These are phyloP conservation scores for Ectemnius cavifrons DNA, from an alignment of 2,888 invertebrate species.

Conservation along the genomic window DNA sequence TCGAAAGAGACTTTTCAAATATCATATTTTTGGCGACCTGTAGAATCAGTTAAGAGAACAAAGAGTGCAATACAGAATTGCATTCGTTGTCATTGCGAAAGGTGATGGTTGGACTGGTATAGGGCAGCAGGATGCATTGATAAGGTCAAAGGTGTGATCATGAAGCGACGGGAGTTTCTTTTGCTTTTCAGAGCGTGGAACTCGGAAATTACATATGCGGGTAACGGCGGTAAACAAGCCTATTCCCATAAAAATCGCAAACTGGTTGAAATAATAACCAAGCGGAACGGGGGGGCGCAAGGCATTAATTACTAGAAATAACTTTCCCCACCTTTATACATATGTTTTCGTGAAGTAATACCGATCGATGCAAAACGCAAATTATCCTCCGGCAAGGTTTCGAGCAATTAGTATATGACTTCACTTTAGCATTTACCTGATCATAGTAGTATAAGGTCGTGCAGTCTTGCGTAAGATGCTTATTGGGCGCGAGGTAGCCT, in stretches of 20 bases:
- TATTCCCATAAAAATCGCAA: neutral
- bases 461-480: constrained; percentile 18
- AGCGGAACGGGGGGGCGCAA: neutral
- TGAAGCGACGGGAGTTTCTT: constrained; percentile 10
- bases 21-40: constrained; percentile 28
- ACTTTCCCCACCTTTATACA: too few species aligned
- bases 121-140: constrained; percentile 4
- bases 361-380: too few species aligned
- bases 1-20: constrained; percentile 38
- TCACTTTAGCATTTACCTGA: constrained; percentile 35
- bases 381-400: too few species aligned
- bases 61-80: neutral
- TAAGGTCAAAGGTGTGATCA: constrained; percentile 23
- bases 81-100: neutral
- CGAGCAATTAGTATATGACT: too few species aligned
- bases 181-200: neutral
- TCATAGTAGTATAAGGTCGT: constrained; percentile 25
- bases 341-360: too few species aligned
- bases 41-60: constrained; percentile 10
- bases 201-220: neutral
- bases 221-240: neutral
- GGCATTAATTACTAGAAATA: too few species aligned
- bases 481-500: too few species aligned
- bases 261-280: constrained; percentile 6
- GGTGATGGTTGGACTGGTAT: neutral